Conservation (phyloP, 1,140 invertebrate species). For the Steinernema feltiae region DNA sequence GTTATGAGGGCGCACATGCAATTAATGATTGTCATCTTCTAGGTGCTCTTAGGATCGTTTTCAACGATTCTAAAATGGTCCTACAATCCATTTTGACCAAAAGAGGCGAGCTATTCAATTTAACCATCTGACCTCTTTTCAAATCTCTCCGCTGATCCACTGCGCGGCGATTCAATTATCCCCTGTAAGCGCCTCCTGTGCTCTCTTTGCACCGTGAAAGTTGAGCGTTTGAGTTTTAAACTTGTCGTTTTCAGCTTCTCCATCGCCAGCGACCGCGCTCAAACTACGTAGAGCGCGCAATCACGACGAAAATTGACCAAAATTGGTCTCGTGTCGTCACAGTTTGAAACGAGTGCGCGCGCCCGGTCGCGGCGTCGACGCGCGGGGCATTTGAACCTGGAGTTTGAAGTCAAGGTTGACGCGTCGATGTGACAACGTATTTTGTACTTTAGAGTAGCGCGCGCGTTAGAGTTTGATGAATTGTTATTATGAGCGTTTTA, state of each 20-base stretch:
- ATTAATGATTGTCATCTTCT: no score
- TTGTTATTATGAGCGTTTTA: no score
- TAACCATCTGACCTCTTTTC: no score
- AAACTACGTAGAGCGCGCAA: background rate
- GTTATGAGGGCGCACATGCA: no score
- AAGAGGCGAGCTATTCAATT: no score
- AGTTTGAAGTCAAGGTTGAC: background rate
- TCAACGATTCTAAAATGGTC: no score
- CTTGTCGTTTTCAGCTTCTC: background rate
- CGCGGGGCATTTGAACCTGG: background rate
- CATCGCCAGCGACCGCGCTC: background rate
- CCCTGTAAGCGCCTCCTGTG: no score
- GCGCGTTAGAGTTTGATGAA: background rate
- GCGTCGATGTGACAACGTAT: background rate
- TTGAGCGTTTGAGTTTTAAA: background rate
- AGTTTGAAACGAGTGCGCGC: background rate
- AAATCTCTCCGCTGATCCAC: no score
- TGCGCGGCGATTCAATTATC: no score
- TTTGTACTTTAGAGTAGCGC: background rate
- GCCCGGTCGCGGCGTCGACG: background rate
- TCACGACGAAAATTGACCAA: background rate
- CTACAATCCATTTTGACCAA: no score
- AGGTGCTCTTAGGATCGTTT: no score
- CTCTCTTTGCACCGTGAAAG: background rate
- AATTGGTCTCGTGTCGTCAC: background rate